Evolutionary conservation across 2,797 vertebrate genomes (phyloP).

Genomic region (Heliangelus exortis): DNA sequence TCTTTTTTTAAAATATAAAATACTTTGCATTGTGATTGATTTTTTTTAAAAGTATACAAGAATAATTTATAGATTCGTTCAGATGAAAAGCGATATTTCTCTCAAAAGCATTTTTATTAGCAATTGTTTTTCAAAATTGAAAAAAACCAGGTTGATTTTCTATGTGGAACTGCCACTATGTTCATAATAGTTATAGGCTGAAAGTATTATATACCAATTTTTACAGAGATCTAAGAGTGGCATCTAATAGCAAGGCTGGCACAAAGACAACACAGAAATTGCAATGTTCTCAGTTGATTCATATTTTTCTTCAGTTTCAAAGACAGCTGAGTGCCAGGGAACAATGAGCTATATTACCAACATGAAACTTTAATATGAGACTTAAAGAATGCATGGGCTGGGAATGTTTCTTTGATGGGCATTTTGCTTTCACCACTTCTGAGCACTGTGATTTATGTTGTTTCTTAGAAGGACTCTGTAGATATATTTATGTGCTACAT

Average conservation of each 20-base stretch:
- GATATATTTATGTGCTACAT: too few species aligned
- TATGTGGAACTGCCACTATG: not conserved
- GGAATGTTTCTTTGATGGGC: not conserved
- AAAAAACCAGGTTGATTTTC: not conserved
- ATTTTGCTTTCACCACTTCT: not conserved
- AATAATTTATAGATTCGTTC: not conserved
- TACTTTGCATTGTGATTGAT: rapidly evolving
- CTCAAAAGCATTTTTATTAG: not conserved
- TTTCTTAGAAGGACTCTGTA: not conserved
- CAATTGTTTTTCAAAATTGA: not conserved
- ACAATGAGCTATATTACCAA: not conserved
- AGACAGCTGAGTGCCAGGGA: not conserved
- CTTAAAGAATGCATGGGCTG: not conserved
- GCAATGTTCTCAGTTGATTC: not conserved
- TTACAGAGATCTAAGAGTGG: not conserved
- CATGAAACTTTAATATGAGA: not conserved
- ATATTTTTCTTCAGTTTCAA: not conserved
- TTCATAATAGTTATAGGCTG: not conserved
- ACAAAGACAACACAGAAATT: not conserved
- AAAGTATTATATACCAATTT: not conserved
- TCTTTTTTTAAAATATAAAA: not conserved
- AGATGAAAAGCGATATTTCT: not conserved
- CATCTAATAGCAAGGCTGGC: constrained; percentile 3
- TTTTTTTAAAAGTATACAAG: not conserved
- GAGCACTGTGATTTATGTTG: not conserved